Conservation (phyloP, 2,888 invertebrate genomes). For the Polymixis lichenea region DNA sequence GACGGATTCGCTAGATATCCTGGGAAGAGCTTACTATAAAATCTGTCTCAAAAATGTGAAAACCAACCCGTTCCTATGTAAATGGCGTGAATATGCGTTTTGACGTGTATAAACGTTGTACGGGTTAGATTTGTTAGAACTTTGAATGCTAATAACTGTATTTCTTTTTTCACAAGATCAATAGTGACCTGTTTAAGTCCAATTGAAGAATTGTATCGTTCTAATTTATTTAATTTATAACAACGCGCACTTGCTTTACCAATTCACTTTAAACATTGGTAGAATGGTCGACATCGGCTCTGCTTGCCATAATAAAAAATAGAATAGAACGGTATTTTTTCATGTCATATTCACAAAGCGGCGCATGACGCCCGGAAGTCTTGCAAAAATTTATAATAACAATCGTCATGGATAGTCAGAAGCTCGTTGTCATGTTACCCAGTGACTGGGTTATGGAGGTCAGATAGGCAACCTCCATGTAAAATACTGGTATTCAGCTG, state of each 20-base stretch:
- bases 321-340: not conserved
- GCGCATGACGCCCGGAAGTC: not conserved
- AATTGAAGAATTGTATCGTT: no score
- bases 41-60: constrained; percentile 38
- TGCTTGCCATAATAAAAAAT: no score
- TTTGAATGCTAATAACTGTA: constrained; percentile 24
- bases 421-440: not conserved
- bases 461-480: not conserved
- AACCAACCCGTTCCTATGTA: not conserved
- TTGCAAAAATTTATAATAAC: not conserved
- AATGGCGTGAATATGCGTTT: not conserved
- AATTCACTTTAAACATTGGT: no score
- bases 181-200: no score
- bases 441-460: not conserved
- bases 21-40: constrained; percentile 38
- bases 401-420: not conserved
- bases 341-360: not conserved
- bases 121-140: constrained; percentile 7
- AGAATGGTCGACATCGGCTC: no score
- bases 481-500: not conserved
- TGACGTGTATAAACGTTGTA: not conserved
- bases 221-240: no score
- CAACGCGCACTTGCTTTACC: no score
- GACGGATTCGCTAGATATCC: constrained; percentile 56
- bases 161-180: not conserved